Base-by-base conservation (phyloP, 1,140 invertebrate genomes). In the Neodiprion virginianus region DNA sequence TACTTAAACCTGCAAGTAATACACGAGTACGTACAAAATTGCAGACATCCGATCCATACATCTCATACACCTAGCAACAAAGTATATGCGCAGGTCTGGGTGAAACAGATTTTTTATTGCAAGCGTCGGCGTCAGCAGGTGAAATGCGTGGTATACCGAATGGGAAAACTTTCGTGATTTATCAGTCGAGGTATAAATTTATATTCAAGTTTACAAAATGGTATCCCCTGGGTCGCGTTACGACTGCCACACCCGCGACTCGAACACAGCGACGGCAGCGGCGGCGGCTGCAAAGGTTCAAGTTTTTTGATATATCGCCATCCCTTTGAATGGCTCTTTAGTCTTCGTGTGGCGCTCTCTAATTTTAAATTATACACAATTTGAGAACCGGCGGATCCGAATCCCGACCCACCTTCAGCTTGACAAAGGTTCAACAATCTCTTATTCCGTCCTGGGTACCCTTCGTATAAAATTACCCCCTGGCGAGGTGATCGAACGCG, bases 151-250 rank as follows among this genome's bases (percentile, higher is more conserved):
- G 53, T 61, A 61, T 12, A 61, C 53, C 53, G 53, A 61, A 61
- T 61, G 53, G 53, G 53, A 61, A 61, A 61, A 61, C 53, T 61
- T 61, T 61, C 53, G 53, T 61, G 53, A 61, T 61, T 61, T 61
- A 61, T 61, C 53, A 61, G 53, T 61, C n/a, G 53, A 12, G 53
- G 53, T 17, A 61, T 61, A 61, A 61, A 61, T 61, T 61, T 61
- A 61, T 61, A 61, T 61, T 61, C 53, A 61, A 61, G 53, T 61
- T 61, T 61, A 61, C 53, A 61, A 61, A 61, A 61, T 61, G n/a
- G 53, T 61, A 61, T 61, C 53, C 53, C 53, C 53, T 61, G 53
- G 53, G 53, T 61, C 53, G 53, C 53, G 53, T 61, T 61, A 61
- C 53, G 53, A 61, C 53, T 61, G n/a, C 53, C 8, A 61, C 5